phyloP scores from a whole-genome alignment of 1,140 invertebrate genomes.

The Bombus sibiricus region DNA sequence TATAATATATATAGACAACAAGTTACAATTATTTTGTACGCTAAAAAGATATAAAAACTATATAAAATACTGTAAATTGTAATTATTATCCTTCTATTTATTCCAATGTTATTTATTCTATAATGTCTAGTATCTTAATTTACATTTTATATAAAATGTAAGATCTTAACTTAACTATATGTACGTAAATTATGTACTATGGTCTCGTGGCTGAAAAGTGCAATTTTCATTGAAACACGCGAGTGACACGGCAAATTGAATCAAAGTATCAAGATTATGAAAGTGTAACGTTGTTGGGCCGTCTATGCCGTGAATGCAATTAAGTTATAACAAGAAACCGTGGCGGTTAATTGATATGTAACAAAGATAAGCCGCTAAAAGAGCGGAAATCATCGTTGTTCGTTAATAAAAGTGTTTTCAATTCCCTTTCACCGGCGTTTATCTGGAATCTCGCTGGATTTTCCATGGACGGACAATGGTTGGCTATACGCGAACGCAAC shows the following conservation, averaged over 20 bases:
- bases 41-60: not conserved
- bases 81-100: no score
- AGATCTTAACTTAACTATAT: not conserved
- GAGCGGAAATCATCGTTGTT: conserved; percentile 39
- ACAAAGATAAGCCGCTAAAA: conserved; percentile 13
- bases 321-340: conserved; percentile 15
- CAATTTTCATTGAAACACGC: not conserved
- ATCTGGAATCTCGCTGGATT: conserved; percentile 22
- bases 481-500: conserved; percentile 8
- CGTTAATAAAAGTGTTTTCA: conserved; percentile 32
- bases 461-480: conserved; percentile 19
- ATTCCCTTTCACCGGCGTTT: conserved; percentile 41
- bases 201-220: no score
- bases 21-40: not conserved
- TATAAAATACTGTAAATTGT: no score
- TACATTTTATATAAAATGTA: not conserved
- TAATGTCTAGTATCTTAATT: no score
- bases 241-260: not conserved
- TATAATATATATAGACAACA: no score
- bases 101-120: no score
- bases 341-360: conserved; percentile 34
- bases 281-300: conserved; percentile 12
- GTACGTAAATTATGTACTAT: not conserved
- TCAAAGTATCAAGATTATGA: not conserved
- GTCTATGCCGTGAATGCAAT: not conserved